Base-by-base conservation (phyloP, 1,140 invertebrate species). In the Subanguina moxae region DNA sequence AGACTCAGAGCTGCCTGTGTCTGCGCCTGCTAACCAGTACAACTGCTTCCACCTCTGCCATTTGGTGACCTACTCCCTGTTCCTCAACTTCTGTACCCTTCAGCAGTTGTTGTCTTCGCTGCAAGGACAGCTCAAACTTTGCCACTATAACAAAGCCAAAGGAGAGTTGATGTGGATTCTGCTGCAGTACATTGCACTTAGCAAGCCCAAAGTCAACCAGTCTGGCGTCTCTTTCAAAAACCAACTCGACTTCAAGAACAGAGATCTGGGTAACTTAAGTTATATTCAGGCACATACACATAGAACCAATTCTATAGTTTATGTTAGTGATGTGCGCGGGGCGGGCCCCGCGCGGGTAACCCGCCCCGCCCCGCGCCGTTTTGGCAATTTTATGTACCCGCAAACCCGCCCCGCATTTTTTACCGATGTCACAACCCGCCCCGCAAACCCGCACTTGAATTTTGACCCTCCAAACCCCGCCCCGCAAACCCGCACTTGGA, bases 111-210 rank as follows among this genome's bases (percentile, higher is more conserved):
- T 78, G 27, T 25, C 19, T 17, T 45, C 65, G n/a, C 25, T 74
- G 21, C 21, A 74, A 65, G 32, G 42, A 15, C 75, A 78, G 43
- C 43, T 74, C 15, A 65, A 62, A 46, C 74, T 45, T 61, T 72
- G 64, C 32, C 71, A 71, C 43, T 71, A 71, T 64, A 56, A 43
- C 15, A 64, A 71, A 7, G 69, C 67, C 17, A 71, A 73, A 59
- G 69, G 48, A 25, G 69, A 71, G 46, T 43, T 75, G 27, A 78
- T 75, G 76, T 75, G 73, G 73, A 61, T 75, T 52, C 21, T 75
- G 28, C 59, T 75, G 30, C 73, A 75, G 56, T 77, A 62, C 48
- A 59, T 78, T 25, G 25, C 72, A n/a, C 30, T 77, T 27, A 69
- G 70, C 19, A 61, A 61, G 27, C 28, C 38, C 8, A 61, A 61